Percentiles rank a stretch among this genome's conserved stretches.
Conservation (phyloP, 1,140 invertebrate species). For the Ceratina calcarata region DNA sequence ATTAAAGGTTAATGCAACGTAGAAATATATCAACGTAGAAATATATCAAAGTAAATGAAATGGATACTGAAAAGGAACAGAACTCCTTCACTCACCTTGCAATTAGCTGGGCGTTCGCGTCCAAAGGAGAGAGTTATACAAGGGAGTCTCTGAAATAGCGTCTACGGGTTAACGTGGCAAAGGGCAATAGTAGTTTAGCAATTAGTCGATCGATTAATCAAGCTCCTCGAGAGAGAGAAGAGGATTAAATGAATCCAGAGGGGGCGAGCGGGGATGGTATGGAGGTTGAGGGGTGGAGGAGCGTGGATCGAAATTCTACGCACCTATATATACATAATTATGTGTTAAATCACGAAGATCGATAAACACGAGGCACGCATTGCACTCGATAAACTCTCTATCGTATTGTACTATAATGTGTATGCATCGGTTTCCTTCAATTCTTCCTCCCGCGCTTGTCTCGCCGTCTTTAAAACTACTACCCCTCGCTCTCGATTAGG, state of each 20-base stretch:
- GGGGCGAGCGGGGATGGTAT: too few relatives aligned
- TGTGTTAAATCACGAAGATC: slow-evolving; percentile 37
- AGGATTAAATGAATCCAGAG: slow-evolving; percentile 30
- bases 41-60: too few relatives aligned
- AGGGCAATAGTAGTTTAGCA: slow-evolving; percentile 36
- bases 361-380: slow-evolving; percentile 56
- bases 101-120: not conserved
- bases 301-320: slow-evolving; percentile 27
- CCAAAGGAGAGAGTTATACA: not conserved
- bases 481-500: too few relatives aligned
- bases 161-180: slow-evolving; percentile 34
- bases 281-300: too few relatives aligned
- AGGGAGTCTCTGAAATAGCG: slow-evolving; percentile 10
- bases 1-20: too few relatives aligned
- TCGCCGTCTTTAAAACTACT: slow-evolving; percentile 34
- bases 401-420: slow-evolving; percentile 33
- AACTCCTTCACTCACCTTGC: not conserved
- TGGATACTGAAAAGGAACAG: not conserved
- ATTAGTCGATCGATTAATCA: slow-evolving; percentile 48
- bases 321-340: slow-evolving; percentile 37
- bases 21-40: too few relatives aligned
- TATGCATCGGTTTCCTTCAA: slow-evolving; percentile 1
- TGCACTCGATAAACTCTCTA: slow-evolving; percentile 51
- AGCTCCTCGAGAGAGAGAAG: slow-evolving; percentile 28
- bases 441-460: not conserved